A percentile compares a stretch with the other conserved stretches of the same genome.
Evolutionary conservation across 92 coral and sea anemone species (phyloP).

Genomic region (Palythoa heliodiscus): DNA sequence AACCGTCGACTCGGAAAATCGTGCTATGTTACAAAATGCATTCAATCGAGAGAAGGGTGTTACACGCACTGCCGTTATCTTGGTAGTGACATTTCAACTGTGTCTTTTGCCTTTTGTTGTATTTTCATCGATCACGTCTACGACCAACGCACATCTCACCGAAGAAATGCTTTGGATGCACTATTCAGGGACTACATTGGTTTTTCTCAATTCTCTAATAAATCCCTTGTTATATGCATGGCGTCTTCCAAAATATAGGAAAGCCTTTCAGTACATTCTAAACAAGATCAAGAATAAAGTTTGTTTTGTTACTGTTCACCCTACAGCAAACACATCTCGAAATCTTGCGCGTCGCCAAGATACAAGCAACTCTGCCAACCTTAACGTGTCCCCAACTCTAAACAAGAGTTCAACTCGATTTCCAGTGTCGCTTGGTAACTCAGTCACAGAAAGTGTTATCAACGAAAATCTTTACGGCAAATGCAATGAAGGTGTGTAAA

Average conservation of each 20-base stretch:
- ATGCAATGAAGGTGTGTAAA: no score
- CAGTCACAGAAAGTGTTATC: no score
- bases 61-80: background rate
- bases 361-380: no score
- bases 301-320: no score
- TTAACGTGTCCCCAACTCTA: no score
- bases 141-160: background rate
- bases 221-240: conserved; percentile 42
- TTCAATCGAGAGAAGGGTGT: background rate
- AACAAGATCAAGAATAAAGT: background rate
- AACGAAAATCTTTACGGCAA: no score
- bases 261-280: conserved; percentile 20
- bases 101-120: background rate
- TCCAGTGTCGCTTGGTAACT: no score
- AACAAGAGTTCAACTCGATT: no score
- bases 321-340: no score
- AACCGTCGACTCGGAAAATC: background rate
- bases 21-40: background rate
- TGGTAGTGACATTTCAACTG: background rate
- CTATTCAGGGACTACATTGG: background rate
- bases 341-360: no score
- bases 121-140: background rate
- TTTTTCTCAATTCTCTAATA: background rate
- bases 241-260: conserved; percentile 47
- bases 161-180: background rate